Conservation (phyloP, 2,797 vertebrate genomes). For the Limosa lapponica region DNA sequence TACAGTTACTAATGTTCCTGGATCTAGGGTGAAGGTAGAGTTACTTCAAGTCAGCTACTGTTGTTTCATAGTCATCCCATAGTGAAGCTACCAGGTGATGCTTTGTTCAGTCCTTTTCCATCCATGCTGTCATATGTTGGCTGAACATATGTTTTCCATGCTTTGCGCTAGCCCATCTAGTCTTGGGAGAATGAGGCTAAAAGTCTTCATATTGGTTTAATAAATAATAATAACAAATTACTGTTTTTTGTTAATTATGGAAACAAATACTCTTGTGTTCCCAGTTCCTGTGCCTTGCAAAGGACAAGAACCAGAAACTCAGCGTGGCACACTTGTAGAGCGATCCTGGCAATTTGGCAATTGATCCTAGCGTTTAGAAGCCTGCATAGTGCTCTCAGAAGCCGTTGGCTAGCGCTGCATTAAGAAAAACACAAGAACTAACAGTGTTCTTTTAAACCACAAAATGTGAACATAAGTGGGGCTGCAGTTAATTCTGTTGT, state of each 20-base stretch:
- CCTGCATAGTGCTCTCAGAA: not conserved
- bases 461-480: not conserved
- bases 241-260: not conserved
- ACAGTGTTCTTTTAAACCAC: slow-evolving; percentile 15
- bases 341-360: not conserved
- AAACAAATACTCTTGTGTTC: not conserved
- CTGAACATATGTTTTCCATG: not conserved
- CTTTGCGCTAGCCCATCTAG: not conserved
- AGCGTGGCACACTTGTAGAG: not conserved
- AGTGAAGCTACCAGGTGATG: not conserved
- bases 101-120: not conserved
- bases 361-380: not conserved
- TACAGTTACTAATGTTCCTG: not conserved
- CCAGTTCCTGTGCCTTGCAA: not conserved
- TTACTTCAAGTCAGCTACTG: not conserved
- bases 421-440: not conserved
- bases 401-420: not conserved
- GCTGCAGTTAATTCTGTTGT: not conserved
- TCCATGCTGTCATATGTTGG: not conserved
- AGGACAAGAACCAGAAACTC: not conserved
- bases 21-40: not conserved
- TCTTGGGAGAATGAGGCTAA: not conserved
- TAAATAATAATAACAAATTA: not conserved
- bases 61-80: not conserved
- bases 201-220: not conserved